These are phyloP conservation scores for Leptothorax acervorum DNA, from an alignment of 2,888 invertebrate species.

Conservation along the genomic window DNA sequence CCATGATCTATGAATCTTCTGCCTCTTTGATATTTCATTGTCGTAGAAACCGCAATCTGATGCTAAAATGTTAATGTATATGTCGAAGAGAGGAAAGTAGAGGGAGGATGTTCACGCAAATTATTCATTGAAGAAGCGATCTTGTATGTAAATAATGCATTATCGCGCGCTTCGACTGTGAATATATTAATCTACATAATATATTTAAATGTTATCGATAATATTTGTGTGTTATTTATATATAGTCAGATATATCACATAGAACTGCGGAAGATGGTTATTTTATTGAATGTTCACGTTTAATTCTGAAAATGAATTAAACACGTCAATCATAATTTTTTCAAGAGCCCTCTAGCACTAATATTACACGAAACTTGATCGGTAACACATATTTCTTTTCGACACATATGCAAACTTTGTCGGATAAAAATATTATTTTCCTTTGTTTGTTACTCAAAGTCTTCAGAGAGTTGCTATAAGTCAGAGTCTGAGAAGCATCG, in stretches of 20 bases:
- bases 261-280: neutral
- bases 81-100: neutral
- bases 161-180: neutral
- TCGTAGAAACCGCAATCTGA: neutral
- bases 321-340: neutral
- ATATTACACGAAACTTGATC: neutral
- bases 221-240: neutral
- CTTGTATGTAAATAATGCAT: neutral
- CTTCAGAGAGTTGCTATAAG: conserved; percentile 18
- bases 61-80: neutral
- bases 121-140: neutral
- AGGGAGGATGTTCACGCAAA: neutral
- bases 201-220: neutral
- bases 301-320: neutral
- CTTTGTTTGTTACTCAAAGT: conserved; percentile 11
- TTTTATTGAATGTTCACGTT: neutral
- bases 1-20: neutral
- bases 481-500: conserved; percentile 34
- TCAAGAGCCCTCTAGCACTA: neutral
- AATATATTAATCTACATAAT: neutral
- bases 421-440: conserved; percentile 19
- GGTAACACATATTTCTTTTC: conserved; percentile 13
- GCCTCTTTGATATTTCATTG: neutral
- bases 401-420: neutral
- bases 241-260: neutral